Conservation (phyloP, 2,888 invertebrate genomes). For the Petrolisthes manimaculis region DNA sequence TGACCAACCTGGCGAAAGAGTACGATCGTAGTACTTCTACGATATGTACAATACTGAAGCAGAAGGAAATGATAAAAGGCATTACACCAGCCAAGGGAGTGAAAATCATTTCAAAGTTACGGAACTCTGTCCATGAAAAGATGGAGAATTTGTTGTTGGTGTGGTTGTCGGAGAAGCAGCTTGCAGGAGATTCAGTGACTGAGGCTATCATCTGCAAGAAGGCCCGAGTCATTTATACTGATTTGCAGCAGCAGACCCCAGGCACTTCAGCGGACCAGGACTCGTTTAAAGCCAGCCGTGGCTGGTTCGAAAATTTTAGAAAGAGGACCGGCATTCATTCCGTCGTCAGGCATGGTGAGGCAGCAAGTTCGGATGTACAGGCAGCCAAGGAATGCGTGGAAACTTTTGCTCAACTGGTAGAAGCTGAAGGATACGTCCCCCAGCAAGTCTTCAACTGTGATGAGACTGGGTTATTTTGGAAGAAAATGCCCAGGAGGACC, state of each 20-base stretch:
- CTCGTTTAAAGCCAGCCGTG: conserved; percentile 10
- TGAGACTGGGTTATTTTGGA: conserved; percentile 24
- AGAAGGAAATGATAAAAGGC: conserved; percentile 4
- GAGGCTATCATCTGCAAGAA: conserved; percentile 36
- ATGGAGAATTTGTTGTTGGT: conserved; percentile 32
- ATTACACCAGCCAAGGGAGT: background rate
- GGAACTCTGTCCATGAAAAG: conserved; percentile 1
- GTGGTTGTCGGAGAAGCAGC: conserved; percentile 24
- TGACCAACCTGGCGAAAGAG: background rate
- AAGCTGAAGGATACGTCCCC: conserved; percentile 26
- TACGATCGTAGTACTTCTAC: background rate
- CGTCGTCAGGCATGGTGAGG: conserved; percentile 20
- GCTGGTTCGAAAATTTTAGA: conserved; percentile 24
- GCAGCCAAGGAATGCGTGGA: conserved; percentile 21
- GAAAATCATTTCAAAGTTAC: background rate
- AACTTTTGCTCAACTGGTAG: conserved; percentile 18
- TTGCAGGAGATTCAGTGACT: conserved; percentile 14
- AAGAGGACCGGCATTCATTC: conserved; percentile 18
- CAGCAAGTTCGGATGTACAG: conserved; percentile 23
- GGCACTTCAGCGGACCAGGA: conserved; percentile 4
- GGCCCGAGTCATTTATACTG: conserved; percentile 7
- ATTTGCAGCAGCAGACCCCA: conserved; percentile 16
- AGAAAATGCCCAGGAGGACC: conserved; percentile 22
- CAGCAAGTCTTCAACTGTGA: conserved; percentile 39
- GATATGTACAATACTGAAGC: too few species aligned